Evolutionary conservation across 1,140 invertebrate genomes (phyloP), one percentile per base, ranked within the genome.

Genomic region (Drosophila burlai): DNA sequence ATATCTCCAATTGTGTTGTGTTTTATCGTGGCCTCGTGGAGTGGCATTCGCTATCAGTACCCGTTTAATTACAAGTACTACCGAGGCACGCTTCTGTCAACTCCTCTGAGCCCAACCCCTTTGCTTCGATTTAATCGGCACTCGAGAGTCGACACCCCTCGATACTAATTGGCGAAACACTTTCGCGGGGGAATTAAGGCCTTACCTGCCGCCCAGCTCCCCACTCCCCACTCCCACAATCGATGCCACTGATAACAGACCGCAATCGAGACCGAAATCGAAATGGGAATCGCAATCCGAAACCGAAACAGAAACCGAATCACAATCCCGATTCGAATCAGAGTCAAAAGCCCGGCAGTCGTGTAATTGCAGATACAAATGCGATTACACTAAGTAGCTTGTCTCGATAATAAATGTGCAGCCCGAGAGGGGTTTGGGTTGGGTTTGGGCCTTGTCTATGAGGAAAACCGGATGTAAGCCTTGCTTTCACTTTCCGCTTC

Each of bases 301-400:
- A 43, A 46, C 63, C 13, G 69, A 57, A 57, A 52, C 54, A 8
- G n/a, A 50, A 71, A 57, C 49, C 29, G 42, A 57, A 58, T 65
- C 63, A 45, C 40, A 66, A 62, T 47, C 57, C 21, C 24, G 2
- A 43, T 45, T 31, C 58, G 18, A 46, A 21, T 38, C 80, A 62
- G 26, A 74, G 72, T 75, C 68, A 50, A 77, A 77, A 61, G 42
- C 67, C 83, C 65, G 46, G 46, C 38, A 66, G 65, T 62, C 62
- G 66, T 65, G 81, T 87, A 84, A 87, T 90, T 89, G 81, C 61
- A 67, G 46, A 74, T 78, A 84, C 81, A 90, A 81, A 89, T 90
- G 84, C 81, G 85, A 89, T 89, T 90, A 89, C 73, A 84, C 80
- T 89, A 90, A 90, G 84, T 71, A 79, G 65, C 77, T 79, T 87